Conservation (phyloP, 1,140 invertebrate species). For the Zaprionus gabonicus region DNA sequence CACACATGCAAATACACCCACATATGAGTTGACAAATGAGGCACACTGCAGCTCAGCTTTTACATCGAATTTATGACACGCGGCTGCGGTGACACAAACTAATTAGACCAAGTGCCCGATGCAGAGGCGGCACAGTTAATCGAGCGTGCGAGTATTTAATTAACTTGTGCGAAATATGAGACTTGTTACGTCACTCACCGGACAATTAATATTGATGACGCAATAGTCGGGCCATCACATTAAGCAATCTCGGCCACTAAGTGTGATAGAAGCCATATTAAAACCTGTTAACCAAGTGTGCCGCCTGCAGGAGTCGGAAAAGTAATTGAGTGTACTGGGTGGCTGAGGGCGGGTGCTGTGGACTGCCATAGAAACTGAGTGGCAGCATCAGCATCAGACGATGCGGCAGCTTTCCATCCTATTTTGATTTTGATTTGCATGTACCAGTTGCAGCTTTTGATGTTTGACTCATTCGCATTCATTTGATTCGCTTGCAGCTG, state of each 20-base stretch:
- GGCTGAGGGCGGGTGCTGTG: slow-evolving; percentile 9
- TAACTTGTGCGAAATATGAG: slow-evolving; percentile 38
- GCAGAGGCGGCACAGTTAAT: slow-evolving; percentile 55
- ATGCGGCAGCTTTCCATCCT: slow-evolving; percentile 25
- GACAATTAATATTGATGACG: slow-evolving; percentile 64
- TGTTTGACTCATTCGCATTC: slow-evolving; percentile 66
- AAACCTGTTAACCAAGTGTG: not conserved
- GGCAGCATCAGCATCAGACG: slow-evolving; percentile 50
- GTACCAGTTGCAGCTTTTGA: slow-evolving; percentile 57
- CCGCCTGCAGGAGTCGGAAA: not conserved
- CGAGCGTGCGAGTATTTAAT: slow-evolving; percentile 73
- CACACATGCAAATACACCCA: slow-evolving; percentile 8
- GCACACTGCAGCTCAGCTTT: slow-evolving; percentile 20
- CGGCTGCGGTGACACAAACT: slow-evolving; percentile 30
- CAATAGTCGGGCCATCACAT: not conserved
- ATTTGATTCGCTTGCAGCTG: slow-evolving; percentile 62
- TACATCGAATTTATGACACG: slow-evolving; percentile 60
- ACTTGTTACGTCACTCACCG: slow-evolving; percentile 3
- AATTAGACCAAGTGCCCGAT: slow-evolving; percentile 64
- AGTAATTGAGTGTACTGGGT: not conserved
- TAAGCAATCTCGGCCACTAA: not conserved
- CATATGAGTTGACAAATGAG: slow-evolving; percentile 46
- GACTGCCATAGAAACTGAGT: slow-evolving; percentile 59
- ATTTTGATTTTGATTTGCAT: slow-evolving; percentile 66
- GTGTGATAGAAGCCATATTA: slow-evolving; percentile 1